Evolutionary conservation across 2,113 vertebrate species (phyloP).

Genomic region (Sialia sialis): DNA sequence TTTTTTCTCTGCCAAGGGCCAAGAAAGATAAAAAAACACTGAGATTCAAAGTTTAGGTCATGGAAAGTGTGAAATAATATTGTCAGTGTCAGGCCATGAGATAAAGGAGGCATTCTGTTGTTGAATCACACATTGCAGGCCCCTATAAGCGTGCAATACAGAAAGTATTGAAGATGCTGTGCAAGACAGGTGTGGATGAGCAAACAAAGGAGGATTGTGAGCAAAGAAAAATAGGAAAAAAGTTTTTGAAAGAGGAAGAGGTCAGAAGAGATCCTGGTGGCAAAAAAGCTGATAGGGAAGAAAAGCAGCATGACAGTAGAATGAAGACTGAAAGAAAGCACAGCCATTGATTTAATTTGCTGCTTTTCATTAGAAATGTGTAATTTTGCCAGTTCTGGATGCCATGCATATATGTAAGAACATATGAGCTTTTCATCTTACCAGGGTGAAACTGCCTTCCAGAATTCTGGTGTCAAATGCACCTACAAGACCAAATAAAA

Average conservation of each 20-base stretch:
- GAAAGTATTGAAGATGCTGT: background rate
- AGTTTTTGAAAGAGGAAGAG: background rate
- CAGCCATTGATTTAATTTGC: background rate
- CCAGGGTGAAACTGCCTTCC: background rate
- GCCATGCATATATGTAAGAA: background rate
- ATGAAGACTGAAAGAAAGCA: background rate
- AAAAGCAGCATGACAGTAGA: background rate
- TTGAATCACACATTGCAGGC: background rate
- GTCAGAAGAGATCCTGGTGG: background rate
- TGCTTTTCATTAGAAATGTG: background rate
- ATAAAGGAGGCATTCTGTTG: background rate
- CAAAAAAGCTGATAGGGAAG: background rate
- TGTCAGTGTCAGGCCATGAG: background rate
- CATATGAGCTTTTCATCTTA: background rate
- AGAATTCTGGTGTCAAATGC: background rate
- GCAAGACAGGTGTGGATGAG: background rate
- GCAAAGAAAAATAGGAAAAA: background rate
- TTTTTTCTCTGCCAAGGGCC: background rate
- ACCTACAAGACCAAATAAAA: background rate
- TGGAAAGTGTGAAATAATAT: background rate
- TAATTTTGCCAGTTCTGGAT: background rate
- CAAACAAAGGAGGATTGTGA: background rate
- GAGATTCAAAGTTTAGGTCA: background rate
- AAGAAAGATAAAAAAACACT: background rate
- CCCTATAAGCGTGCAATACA: background rate